phyloP scores from a whole-genome alignment of 2,888 invertebrate species.

The Netelia inedita region DNA sequence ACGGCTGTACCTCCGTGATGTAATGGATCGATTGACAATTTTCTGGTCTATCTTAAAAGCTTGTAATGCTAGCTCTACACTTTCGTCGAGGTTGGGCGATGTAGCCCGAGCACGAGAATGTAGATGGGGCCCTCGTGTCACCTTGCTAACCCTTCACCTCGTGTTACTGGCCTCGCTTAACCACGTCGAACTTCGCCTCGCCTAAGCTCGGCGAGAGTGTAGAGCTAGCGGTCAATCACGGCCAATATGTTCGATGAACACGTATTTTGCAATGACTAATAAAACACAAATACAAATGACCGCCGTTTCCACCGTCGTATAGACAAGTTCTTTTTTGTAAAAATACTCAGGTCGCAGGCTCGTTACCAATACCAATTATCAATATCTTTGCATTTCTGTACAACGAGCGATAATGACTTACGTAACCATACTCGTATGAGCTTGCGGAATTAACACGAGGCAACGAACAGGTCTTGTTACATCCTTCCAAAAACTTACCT shows the following conservation, averaged over 20 bases:
- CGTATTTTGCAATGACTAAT: neutral
- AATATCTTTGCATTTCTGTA: slow-evolving; percentile 31
- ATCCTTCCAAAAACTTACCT: slow-evolving; percentile 66
- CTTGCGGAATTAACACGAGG: slow-evolving; percentile 42
- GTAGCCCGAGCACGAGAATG: too few relatives aligned
- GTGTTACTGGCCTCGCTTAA: too few relatives aligned
- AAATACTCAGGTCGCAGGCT: slow-evolving; percentile 10
- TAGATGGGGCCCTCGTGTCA: too few relatives aligned
- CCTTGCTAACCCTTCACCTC: too few relatives aligned
- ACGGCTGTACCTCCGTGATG: too few relatives aligned
- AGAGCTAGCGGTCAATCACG: too few relatives aligned
- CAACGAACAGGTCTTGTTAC: slow-evolving; percentile 37
- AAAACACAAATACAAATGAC: neutral
- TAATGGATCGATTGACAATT: too few relatives aligned
- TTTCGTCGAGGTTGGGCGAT: too few relatives aligned
- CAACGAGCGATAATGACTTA: slow-evolving; percentile 48
- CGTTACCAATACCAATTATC: slow-evolving; percentile 17
- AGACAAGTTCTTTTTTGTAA: neutral
- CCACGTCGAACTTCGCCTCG: too few relatives aligned
- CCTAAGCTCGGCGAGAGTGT: too few relatives aligned
- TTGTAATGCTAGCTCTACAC: too few relatives aligned
- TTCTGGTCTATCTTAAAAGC: too few relatives aligned
- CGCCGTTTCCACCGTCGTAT: neutral
- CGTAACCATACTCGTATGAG: slow-evolving; percentile 52
- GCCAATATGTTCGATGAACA: neutral